A percentile compares a stretch with the other conserved stretches of the same genome.
phyloP scores from a whole-genome alignment of 2,888 invertebrate genomes.

The Maniola hyperantus region DNA sequence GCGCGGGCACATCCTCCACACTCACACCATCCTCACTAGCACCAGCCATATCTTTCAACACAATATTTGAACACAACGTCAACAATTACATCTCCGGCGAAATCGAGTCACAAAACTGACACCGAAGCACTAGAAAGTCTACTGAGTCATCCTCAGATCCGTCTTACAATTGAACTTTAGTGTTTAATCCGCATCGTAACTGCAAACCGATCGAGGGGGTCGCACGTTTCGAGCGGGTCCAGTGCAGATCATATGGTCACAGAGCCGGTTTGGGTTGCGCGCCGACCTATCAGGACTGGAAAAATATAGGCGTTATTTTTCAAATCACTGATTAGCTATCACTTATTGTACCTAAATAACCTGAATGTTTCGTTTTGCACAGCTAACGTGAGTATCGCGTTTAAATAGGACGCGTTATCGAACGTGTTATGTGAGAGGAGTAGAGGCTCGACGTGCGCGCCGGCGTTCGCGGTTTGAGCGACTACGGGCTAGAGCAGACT shows the following conservation, averaged over 20 bases:
- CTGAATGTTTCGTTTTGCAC: conserved; percentile 54
- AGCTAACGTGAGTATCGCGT: conserved; percentile 55
- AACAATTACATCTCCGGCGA: conserved; percentile 72
- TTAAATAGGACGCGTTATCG: conserved; percentile 75
- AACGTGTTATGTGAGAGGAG: conserved; percentile 44
- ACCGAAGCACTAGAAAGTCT: conserved; percentile 59
- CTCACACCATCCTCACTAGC: conserved; percentile 65
- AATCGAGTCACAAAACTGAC: conserved; percentile 60
- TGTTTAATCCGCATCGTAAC: conserved; percentile 67
- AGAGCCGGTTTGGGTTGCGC: conserved; percentile 59
- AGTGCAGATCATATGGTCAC: conserved; percentile 68
- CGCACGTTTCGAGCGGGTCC: conserved; percentile 54
- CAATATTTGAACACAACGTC: conserved; percentile 53
- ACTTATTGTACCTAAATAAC: conserved; percentile 20
- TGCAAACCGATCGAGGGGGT: conserved; percentile 57
- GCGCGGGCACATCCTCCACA: conserved; percentile 55
- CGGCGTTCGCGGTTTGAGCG: conserved; percentile 64
- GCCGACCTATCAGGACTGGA: conserved; percentile 40
- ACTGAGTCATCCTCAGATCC: conserved; percentile 62
- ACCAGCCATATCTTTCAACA: conserved; percentile 70
- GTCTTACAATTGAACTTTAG: conserved; percentile 61
- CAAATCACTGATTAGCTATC: conserved; percentile 23
- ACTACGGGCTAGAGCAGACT: conserved; percentile 50
- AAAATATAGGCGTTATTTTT: conserved; percentile 24
- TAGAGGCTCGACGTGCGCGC: conserved; percentile 65